These are phyloP conservation scores for Chloroclysta siterata DNA, from an alignment of 2,888 invertebrate species.

Conservation along the genomic window DNA sequence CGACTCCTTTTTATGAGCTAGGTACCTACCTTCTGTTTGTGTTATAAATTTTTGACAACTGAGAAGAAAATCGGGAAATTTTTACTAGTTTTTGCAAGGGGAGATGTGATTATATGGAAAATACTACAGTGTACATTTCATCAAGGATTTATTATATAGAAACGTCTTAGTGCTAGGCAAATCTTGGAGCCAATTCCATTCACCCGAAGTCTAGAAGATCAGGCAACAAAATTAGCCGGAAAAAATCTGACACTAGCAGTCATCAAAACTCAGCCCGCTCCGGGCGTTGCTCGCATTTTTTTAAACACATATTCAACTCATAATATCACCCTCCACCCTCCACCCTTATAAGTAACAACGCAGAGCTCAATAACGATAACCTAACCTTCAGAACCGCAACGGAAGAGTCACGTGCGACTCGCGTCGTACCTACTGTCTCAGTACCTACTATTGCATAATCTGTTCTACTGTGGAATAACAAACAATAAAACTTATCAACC, in stretches of 20 bases:
- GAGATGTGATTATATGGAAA: too few species aligned
- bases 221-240: too few species aligned
- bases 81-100: neutral
- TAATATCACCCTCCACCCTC: neutral
- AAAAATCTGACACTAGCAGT: too few species aligned
- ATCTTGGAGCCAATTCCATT: too few species aligned
- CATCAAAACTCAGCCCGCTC: too few species aligned
- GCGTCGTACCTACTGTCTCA: neutral
- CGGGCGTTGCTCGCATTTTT: too few species aligned
- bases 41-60: constrained; percentile 30
- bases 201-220: too few species aligned
- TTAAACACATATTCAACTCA: neutral
- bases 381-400: neutral
- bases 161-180: too few species aligned
- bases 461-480: constrained; percentile 20
- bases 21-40: constrained; percentile 16
- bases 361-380: neutral
- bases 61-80: constrained; percentile 1
- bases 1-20: constrained; percentile 34
- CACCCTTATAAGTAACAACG: neutral
- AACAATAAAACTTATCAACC: constrained; percentile 37
- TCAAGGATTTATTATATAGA: too few species aligned
- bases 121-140: too few species aligned
- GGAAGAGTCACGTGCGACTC: constrained; percentile 9
- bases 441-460: too few species aligned